Evolutionary conservation across 2,113 vertebrate genomes (phyloP), one percentile per base, ranked within the genome.

Genomic region (Vicugna pacos): DNA sequence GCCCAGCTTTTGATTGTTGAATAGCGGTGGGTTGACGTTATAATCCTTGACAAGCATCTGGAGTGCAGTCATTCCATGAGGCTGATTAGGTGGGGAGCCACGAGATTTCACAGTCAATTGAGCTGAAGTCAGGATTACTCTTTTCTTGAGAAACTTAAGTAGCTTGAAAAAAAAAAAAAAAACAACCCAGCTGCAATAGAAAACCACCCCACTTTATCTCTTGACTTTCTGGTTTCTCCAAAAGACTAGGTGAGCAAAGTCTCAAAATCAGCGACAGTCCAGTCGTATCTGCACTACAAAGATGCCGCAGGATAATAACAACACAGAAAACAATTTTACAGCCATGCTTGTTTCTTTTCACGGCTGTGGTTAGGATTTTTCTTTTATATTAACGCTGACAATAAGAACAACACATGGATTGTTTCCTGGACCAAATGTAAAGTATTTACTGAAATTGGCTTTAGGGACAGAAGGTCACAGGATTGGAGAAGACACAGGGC

Each of bases 1-100:
- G 26, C 64, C 26, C 26, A 91, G 76, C 46, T 93, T 93, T 84
- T 91, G 96, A 97, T 95, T 94, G 88, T 22, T 92, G 93, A 91
- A 52, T 28, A 91, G 48, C 54, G 48, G 35, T 82, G 72, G 87
- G 30, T 93, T 84, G 89, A 93, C 7, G 5, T 83, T 91, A 54
- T 89, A 95, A 96, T 72, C 91, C 72, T 48, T 88, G 85, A 88
- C 75, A 72, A 95, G 75, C 70, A 83, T 85, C 86, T 95, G 56
- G 84, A 94, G 35, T 82, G 62, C 42, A 95, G 64, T 93, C 96
- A 64, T 54, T 89, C 54, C 81, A 8, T 52, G 82, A 85, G 72
- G 70, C 91, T 91, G 91, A 64, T 76, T 65, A 92, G 38, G 64
- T 76, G 76, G 60, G 65, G 46, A 88, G 48, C 3, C 65, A 46